Base-by-base conservation (phyloP, 2,113 vertebrate species). In the Chinchilla lanigera region DNA sequence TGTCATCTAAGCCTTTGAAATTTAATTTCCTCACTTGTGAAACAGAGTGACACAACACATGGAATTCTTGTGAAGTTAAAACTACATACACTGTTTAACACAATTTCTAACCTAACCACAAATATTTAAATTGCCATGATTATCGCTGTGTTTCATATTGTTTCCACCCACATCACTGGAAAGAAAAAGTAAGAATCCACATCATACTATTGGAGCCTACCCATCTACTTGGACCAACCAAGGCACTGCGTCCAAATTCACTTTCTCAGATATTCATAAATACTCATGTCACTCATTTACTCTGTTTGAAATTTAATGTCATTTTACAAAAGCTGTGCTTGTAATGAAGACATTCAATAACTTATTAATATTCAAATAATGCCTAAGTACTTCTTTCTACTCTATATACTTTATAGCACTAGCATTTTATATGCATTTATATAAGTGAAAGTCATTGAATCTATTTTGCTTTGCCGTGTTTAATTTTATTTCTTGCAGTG, bases 171-270 rank as follows among this genome's bases (percentile, higher is more conserved):
- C 83, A 16, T 69, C 14, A 61, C 3, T 50, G 33, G 0, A 44
- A 71, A 84, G 38, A 77, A 71, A 69, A 63, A 87, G 63, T 30
- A 94, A 33, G 60, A 93, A 90, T n/a, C n/a, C n/a, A n/a, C n/a
- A n/a, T n/a, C n/a, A n/a, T n/a, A n/a, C n/a, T 0, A 33, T 13
- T 86, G 35, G 3, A 63, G 8, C 22, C 8, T n/a, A 56, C 75
- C 24, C 56, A 35, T 71, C 0, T 26, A 35, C 71, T 85, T 61
- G 22, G 4, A 80, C 28, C 28, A 63, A 65, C 19, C 24, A 86
- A 95, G n/a, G 28, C 71, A 24, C 47, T 56, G 75, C 30, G 82
- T 2, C 38, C 24, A 63, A 65, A 82, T 33, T 16, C 14, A 67
- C 7, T 35, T 83, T 47, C 50, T 89, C 41, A 94, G 69, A 71